Evolutionary conservation across 2,888 invertebrate genomes (phyloP).

Genomic region (Euphydryas editha): DNA sequence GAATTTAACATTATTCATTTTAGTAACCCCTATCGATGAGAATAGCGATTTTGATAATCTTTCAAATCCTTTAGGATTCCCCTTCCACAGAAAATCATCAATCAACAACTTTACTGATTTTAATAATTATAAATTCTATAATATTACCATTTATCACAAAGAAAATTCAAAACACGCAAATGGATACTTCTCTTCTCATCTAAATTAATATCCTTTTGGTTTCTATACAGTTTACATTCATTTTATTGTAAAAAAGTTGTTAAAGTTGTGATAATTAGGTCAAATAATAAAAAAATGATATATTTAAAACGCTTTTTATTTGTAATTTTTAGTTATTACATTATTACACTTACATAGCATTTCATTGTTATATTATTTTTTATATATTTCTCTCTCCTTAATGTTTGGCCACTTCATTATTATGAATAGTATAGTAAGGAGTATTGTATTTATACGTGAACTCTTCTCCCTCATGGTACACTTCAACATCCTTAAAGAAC

Average conservation of each 20-base stretch:
- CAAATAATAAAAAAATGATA: constrained; percentile 50
- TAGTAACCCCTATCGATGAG: constrained; percentile 58
- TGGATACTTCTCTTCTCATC: constrained; percentile 61
- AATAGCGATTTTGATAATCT: constrained; percentile 44
- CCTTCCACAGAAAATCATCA: constrained; percentile 65
- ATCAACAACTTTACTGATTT: constrained; percentile 49
- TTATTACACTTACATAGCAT: neutral
- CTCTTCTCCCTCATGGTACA: constrained; percentile 77
- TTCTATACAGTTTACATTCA: neutral
- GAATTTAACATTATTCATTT: constrained; percentile 68
- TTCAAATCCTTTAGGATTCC: constrained; percentile 67
- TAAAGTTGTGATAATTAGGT: neutral
- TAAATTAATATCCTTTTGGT: constrained; percentile 50
- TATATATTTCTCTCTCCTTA: constrained; percentile 50
- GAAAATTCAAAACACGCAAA: constrained; percentile 48
- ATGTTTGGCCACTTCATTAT: constrained; percentile 53
- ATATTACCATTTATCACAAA: constrained; percentile 65
- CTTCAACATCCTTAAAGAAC: constrained; percentile 82
- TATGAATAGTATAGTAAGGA: constrained; percentile 50
- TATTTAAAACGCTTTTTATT: constrained; percentile 38
- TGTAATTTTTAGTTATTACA: constrained; percentile 18
- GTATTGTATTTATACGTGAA: constrained; percentile 58
- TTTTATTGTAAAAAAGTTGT: neutral
- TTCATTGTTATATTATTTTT: constrained; percentile 21
- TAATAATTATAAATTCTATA: constrained; percentile 68